A percentile compares a stretch with the other conserved stretches of the same genome.
Conservation (phyloP, 2,888 invertebrate species). For the Cryptus armator region DNA sequence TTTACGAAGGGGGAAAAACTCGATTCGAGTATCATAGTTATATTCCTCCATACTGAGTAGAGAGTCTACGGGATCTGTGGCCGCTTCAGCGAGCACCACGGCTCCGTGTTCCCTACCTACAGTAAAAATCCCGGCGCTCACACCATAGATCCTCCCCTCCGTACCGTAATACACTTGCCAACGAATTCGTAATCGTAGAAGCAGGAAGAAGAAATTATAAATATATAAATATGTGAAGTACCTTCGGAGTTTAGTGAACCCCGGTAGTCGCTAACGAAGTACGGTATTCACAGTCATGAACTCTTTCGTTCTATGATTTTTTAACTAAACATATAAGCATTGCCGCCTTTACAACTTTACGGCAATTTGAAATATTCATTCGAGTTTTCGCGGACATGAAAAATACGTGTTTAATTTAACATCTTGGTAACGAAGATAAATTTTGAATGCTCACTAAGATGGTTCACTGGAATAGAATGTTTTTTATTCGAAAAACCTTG, state of each 20-base stretch:
- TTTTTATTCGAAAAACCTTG: conserved; percentile 44
- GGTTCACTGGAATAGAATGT: neutral
- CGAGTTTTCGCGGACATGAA: neutral
- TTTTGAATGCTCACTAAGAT: conserved; percentile 14
- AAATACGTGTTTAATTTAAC: too few relatives aligned
- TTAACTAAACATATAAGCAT: neutral
- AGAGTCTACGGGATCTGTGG: conserved; percentile 60
- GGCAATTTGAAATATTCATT: neutral
- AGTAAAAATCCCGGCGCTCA: neutral
- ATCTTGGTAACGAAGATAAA: neutral
- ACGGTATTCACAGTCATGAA: conserved; percentile 12
- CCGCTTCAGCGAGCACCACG: conserved; percentile 60
- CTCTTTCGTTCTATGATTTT: conserved; percentile 11
- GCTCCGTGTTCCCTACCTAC: conserved; percentile 34
- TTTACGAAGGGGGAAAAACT: conserved; percentile 57
- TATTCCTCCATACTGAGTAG: conserved; percentile 47
- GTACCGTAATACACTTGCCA: neutral
- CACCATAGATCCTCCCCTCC: conserved; percentile 1
- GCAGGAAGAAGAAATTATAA: conserved; percentile 65
- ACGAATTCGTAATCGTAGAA: conserved; percentile 55
- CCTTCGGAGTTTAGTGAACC: conserved; percentile 63
- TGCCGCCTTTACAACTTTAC: neutral
- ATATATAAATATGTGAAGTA: conserved; percentile 51
- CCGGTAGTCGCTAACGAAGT: conserved; percentile 5
- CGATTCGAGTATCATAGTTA: conserved; percentile 44